Percentiles rank a stretch among this genome's conserved stretches.
phyloP scores from a whole-genome alignment of 2,888 invertebrate genomes.

The Thyatira batis region DNA sequence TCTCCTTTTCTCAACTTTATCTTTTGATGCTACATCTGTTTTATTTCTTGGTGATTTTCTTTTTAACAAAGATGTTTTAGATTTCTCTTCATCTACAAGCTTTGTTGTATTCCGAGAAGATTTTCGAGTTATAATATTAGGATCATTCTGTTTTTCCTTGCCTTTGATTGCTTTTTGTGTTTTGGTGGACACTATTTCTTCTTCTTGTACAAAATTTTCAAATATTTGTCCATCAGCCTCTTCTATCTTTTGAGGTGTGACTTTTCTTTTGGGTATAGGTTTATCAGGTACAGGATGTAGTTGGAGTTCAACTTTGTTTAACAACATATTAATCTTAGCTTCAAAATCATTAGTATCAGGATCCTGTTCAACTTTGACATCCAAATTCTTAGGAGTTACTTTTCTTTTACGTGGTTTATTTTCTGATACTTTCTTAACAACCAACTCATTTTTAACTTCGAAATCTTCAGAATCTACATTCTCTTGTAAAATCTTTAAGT shows the following conservation, averaged over 20 bases:
- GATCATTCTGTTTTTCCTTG: constrained; percentile 1
- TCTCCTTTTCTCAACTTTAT: constrained; percentile 17
- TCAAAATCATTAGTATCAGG: not conserved
- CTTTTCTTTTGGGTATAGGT: constrained; percentile 25
- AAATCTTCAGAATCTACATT: constrained; percentile 28
- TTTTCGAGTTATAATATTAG: constrained; percentile 9
- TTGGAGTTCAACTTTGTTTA: not conserved
- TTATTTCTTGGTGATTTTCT: constrained; percentile 38
- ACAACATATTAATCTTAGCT: not conserved
- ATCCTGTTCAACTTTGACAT: not conserved
- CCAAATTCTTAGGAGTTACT: constrained; percentile 14
- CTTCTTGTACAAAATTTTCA: constrained; percentile 24
- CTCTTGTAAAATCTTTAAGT: constrained; percentile 34
- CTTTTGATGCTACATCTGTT: constrained; percentile 9
- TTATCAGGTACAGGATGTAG: constrained; percentile 12
- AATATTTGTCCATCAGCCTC: constrained; percentile 15
- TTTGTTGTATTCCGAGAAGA: constrained; percentile 14
- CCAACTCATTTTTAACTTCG: constrained; percentile 9
- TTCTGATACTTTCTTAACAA: not conserved
- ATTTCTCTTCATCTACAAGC: constrained; percentile 10
- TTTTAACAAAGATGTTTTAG: constrained; percentile 28
- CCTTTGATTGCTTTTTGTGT: constrained; percentile 20
- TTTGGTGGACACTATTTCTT: constrained; percentile 11
- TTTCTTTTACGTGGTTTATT: constrained; percentile 16
- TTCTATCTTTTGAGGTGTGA: constrained; percentile 22